phyloP scores from a whole-genome alignment of 1,140 invertebrate genomes.

The Belonocnema kinseyi region DNA sequence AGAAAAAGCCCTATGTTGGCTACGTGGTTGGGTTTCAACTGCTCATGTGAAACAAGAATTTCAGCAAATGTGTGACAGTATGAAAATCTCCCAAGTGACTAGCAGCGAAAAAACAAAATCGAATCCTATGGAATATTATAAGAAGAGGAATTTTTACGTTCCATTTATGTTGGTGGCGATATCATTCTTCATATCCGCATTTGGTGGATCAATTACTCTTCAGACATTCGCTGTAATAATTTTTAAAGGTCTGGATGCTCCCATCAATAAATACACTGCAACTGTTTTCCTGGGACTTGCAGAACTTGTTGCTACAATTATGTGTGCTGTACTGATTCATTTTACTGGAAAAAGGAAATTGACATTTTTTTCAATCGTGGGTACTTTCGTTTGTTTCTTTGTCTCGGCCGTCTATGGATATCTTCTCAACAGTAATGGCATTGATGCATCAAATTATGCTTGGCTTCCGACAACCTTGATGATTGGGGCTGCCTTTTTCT shows the following conservation, averaged over 20 bases:
- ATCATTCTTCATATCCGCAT: conserved; percentile 82
- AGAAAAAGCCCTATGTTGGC: conserved; percentile 77
- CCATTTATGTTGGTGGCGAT: conserved; percentile 81
- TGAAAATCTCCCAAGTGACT: conserved; percentile 44
- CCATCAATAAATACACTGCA: conserved; percentile 84
- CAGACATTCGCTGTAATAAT: conserved; percentile 85
- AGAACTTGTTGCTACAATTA: conserved; percentile 79
- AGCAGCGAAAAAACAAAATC: conserved; percentile 55
- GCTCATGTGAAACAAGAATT: conserved; percentile 78
- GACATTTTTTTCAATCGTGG: conserved; percentile 80
- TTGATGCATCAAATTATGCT: conserved; percentile 70
- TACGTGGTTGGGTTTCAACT: conserved; percentile 81
- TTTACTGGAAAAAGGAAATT: conserved; percentile 83
- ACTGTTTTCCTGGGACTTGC: conserved; percentile 82
- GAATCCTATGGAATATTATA: conserved; percentile 68
- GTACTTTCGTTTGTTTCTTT: conserved; percentile 79
- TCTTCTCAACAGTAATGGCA: conserved; percentile 53
- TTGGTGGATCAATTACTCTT: conserved; percentile 83
- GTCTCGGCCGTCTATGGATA: conserved; percentile 78
- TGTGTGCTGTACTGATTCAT: conserved; percentile 81
- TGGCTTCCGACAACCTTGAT: conserved; percentile 84
- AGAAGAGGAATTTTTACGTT: conserved; percentile 76
- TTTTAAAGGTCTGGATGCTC: conserved; percentile 81
- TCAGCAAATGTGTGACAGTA: conserved; percentile 73
- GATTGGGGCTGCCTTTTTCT: conserved; percentile 81